Base-by-base conservation (phyloP, 23 tunicate species). In the Botrylloides violaceus region DNA sequence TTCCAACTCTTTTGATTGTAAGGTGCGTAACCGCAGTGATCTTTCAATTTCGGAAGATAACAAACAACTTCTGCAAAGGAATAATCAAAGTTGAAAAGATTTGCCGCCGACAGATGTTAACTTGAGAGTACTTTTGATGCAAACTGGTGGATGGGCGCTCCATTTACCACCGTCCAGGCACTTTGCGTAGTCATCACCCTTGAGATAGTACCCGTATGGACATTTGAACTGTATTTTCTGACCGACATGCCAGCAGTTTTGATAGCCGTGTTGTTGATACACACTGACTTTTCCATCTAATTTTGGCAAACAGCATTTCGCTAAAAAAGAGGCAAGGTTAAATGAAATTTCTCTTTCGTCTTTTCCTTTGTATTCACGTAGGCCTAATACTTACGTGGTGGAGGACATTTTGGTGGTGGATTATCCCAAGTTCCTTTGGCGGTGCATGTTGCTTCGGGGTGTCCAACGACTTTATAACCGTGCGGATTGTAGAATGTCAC, bases 141-240 rank as follows among this genome's bases (percentile, higher is more conserved):
- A 68, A 43, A 56, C 47, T 39, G 74, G 74, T 37, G 74, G 57
- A 0, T 19, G 5, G 26, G 22, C 22, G 56, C 58, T 28, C 74
- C 74, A 68, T 6, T n/a, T 37, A 35, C 74, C 74, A 25, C 58
- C 74, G 19, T 39, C 2, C 5, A 19, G 36, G 35, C 74, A 68
- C 21, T 7, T 68, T 5, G 74, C 63, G 74, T 68, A 68, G 15
- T 12, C 0, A 9, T 43, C 30, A 4, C 74, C 74, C 37, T 68
- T 35, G 2, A 68, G 28, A 35, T 32, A 55, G 57, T 68, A 68
- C 22, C 74, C 74, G 37, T 9, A 0, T 20, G 74, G 74, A 25
- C 74, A 68, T 32, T 24, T 35, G 26, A 68, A 68, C 30, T 18
- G 23, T 25, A 68, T 68, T 68, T 68, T 68, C 7, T 68, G 74